Base-by-base conservation (phyloP, 1,140 invertebrate species). In the Drosophila ohnishii region DNA sequence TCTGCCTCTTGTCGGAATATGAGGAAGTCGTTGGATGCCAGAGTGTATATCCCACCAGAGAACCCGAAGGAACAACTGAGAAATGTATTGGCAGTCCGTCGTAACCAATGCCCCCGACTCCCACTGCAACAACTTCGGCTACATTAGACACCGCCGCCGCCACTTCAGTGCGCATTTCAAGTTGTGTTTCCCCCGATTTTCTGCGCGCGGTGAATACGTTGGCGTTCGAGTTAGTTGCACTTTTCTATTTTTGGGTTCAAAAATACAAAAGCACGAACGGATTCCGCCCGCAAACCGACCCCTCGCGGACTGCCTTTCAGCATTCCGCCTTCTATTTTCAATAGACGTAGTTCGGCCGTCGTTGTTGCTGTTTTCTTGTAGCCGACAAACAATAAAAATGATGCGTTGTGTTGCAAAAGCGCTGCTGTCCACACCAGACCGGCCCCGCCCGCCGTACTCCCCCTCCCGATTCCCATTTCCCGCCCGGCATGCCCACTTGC, bases 381-480 rank as follows among this genome's bases (percentile, higher is more conserved):
- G 83, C 82, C 83, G 84, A 83, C 83, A 86, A 86, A 86, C 84
- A 87, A 87, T 87, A 87, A 87, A 87, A 87, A 87, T 87, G 83
- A 87, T 87, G 83, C 83, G 83, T 87, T 87, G 84, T 79, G 79
- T 87, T 88, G 83, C 83, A 76, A 76, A 65, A 76, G 75, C 79
- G 76, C 53, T 87, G 83, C 82, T 85, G 82, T 87, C 83, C 83
- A 78, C 82, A 86, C 75, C 57, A 82, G 60, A 69, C 63, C 19
- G 40, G 39, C 44, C 51, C 9, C 28, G 30, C 19, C 50, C 50
- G 48, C 28, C n/a, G 28, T 3, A 9, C 9, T 35, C 32, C 51
- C 50, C 34, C 16, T 35, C 1, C 8, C 34, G 3, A n/a, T 22
- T 35, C 51, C 34, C 53, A 25, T 44, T 39, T 37, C 30, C 60